Evolutionary conservation across 53 echinoderm and acorn worm genomes (phyloP), one percentile per base, ranked within the genome.

Genomic region (Apostichopus leukothele): DNA sequence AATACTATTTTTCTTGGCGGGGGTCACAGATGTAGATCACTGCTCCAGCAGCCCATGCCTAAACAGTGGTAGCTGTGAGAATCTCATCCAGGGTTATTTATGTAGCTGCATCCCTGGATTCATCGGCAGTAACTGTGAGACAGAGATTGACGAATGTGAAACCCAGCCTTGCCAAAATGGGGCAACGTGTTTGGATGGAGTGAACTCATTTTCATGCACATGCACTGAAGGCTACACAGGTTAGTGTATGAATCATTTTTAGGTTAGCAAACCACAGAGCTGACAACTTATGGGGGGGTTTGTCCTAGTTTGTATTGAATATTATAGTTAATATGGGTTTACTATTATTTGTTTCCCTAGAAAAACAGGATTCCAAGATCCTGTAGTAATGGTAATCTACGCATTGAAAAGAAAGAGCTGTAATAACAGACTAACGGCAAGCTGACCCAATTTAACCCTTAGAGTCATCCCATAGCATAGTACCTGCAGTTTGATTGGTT

Each of bases 51-150:
- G 51, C 13, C 95, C 93, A 5, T 95, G 95, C 59, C 75, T 75
- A 51, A 81, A 92, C 23, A 83, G 85, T 26, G 95, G 91, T 52
- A 93, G 86, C 78, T 95, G 95, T 27, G 50, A 93, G 51, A 90
- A 90, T 60, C 86, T 92, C 27, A 59, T 92, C 54, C 76, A 89
- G 21, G 89, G 89, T 9, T 95, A 89, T 89, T 73, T 88, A 2
- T 95, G 95, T 74, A 67, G 78, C 21, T 95, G 95, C 73, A 60
- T 76, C n/a, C 83, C 89, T 53, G 95, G 95, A 23, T 93, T 90
- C 67, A 79, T 78, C 8, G 95, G 95, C 21, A 52, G 51, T 16
- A 90, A 86, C 83, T 95, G 95, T 54, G 90, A 93, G 59, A 88
- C 78, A 6, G 76, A 95, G 50, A 61, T 92, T 5, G 92, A 95